phyloP scores from a whole-genome alignment of 2,797 vertebrate species.

The Leptoclinus maculatus region DNA sequence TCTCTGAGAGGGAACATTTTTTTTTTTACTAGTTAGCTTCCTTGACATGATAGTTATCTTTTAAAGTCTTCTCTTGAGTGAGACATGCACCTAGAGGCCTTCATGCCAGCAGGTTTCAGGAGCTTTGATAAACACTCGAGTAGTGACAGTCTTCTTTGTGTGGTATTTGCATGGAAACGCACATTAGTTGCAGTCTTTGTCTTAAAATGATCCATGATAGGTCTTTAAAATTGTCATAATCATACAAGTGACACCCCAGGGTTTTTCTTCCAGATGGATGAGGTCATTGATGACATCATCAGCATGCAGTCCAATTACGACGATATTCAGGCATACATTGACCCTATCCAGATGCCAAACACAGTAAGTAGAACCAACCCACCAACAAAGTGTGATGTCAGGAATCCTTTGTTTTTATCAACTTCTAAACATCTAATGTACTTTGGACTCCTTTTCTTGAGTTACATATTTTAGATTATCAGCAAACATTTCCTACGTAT shows the following conservation, averaged over 20 bases:
- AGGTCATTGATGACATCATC: conserved; percentile 98
- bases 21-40: conserved; percentile 1
- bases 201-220: not conserved
- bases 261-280: conserved; percentile 87
- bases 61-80: conserved; percentile 19
- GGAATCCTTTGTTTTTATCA: not conserved
- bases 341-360: conserved; percentile 94
- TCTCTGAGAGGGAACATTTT: conserved; percentile 12
- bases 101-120: conserved; percentile 12
- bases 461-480: not conserved
- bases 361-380: conserved; percentile 85
- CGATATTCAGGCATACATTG: conserved; percentile 91
- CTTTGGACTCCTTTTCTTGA: conserved; percentile 6
- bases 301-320: conserved; percentile 91
- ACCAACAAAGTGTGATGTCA: not conserved
- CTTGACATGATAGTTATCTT: conserved; percentile 9
- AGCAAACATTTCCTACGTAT: not conserved
- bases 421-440: not conserved
- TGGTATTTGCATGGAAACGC: not conserved
- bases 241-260: conserved; percentile 24
- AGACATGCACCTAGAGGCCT: conserved; percentile 20
- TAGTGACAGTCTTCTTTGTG: not conserved
- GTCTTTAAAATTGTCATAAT: conserved; percentile 9
- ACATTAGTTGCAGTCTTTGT: not conserved
- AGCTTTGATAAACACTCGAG: not conserved